These are phyloP conservation scores for Saxidomus purpurata DNA, from an alignment of 1,140 invertebrate species.

Conservation along the genomic window DNA sequence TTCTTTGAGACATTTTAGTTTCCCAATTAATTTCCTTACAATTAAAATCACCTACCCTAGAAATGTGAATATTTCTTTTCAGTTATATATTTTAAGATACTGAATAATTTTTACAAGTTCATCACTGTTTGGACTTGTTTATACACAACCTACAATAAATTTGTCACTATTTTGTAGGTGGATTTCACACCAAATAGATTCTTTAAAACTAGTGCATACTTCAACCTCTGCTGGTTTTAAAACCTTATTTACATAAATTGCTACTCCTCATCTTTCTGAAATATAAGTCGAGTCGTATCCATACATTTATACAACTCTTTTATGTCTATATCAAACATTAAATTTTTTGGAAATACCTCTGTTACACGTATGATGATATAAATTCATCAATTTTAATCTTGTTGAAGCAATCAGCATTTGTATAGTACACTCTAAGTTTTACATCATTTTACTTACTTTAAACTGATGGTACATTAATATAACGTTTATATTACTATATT, in stretches of 20 bases:
- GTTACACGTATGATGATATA: not conserved
- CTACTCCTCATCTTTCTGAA: too few relatives aligned
- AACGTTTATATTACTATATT: too few relatives aligned
- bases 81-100: not conserved
- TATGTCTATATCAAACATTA: not conserved
- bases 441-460: not conserved
- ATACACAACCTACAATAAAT: not conserved
- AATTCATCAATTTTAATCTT: not conserved
- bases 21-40: not conserved
- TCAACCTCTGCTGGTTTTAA: too few relatives aligned
- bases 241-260: too few relatives aligned
- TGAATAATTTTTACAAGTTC: not conserved
- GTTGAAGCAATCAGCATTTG: not conserved
- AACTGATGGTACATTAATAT: too few relatives aligned
- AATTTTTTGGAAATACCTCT: not conserved
- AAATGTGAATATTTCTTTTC: not conserved
- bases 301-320: not conserved
- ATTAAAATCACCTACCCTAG: too few relatives aligned
- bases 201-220: not conserved
- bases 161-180: not conserved
- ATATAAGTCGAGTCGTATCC: not conserved
- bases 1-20: slow-evolving; percentile 21
- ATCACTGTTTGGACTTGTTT: not conserved
- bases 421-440: not conserved
- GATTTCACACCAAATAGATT: not conserved